Conservation (phyloP, 1,140 invertebrate genomes). For the Littorina saxatilis region DNA sequence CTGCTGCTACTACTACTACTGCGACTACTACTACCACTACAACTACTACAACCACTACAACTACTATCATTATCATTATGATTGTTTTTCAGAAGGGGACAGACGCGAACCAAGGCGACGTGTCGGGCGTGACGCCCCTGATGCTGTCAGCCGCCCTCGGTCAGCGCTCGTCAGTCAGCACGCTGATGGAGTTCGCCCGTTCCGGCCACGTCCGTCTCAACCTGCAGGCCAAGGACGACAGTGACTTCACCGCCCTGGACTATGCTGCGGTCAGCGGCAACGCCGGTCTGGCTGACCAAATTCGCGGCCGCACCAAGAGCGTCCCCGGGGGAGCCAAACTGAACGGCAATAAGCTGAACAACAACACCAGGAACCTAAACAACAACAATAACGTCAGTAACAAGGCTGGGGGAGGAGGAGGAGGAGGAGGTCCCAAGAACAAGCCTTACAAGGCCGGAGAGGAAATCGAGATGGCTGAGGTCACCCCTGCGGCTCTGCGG, state of each 20-base stretch:
- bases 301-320: background rate
- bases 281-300: background rate
- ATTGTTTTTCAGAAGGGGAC: conserved; percentile 18
- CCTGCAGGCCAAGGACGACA: background rate
- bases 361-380: background rate
- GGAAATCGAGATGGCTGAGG: background rate
- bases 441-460: background rate
- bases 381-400: background rate
- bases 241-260: conserved; percentile 26
- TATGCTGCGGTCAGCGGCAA: conserved; percentile 15
- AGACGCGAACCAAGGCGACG: conserved; percentile 24
- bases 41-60: too few relatives aligned
- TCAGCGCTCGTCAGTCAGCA: background rate
- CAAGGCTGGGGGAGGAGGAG: background rate
- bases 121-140: conserved; percentile 24
- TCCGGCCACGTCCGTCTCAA: background rate
- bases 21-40: too few relatives aligned
- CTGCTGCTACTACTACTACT: too few relatives aligned
- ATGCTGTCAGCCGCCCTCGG: conserved; percentile 29
- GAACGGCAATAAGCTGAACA: background rate
- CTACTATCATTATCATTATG: too few relatives aligned
- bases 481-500: background rate
- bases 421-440: background rate
- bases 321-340: background rate
- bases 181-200: conserved; percentile 26